These are phyloP conservation scores for Calidris pugnax DNA, from an alignment of 2,113 vertebrate species.

Conservation along the genomic window DNA sequence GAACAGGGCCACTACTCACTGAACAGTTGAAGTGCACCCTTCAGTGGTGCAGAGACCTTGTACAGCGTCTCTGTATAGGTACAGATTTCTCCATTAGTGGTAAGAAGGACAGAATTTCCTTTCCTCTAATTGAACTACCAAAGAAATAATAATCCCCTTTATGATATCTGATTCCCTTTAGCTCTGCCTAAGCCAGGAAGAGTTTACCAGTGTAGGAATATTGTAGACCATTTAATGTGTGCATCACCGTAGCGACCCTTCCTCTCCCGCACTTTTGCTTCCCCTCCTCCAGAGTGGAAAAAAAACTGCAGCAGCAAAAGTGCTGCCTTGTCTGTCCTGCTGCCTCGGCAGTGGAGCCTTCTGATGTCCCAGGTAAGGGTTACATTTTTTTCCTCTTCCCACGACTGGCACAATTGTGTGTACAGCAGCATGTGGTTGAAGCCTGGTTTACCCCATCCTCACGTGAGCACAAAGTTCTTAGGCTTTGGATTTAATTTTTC, in stretches of 20 bases:
- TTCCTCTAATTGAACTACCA: neutral
- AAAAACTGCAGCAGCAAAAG: neutral
- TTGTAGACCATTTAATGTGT: neutral
- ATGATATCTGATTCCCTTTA: neutral
- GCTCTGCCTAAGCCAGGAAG: neutral
- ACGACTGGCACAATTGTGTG: neutral
- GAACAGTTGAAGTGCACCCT: neutral
- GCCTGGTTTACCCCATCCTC: neutral
- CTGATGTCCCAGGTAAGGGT: neutral
- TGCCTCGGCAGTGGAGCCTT: neutral
- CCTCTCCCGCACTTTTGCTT: neutral
- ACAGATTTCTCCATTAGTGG: neutral
- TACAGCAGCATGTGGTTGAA: neutral
- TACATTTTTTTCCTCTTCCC: neutral
- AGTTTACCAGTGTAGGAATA: neutral
- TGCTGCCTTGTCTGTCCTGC: neutral
- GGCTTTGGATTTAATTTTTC: neutral
- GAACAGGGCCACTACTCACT: fast-evolving
- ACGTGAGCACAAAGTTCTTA: neutral
- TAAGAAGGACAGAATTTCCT: neutral
- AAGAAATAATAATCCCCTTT: neutral
- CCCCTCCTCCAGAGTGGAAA: neutral
- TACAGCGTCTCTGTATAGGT: neutral
- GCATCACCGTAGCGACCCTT: neutral
- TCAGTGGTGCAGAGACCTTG: neutral